Evolutionary conservation across 2,797 vertebrate genomes (phyloP), one percentile per base, ranked within the genome.

Genomic region (Ptychobarbus kaznakovi): DNA sequence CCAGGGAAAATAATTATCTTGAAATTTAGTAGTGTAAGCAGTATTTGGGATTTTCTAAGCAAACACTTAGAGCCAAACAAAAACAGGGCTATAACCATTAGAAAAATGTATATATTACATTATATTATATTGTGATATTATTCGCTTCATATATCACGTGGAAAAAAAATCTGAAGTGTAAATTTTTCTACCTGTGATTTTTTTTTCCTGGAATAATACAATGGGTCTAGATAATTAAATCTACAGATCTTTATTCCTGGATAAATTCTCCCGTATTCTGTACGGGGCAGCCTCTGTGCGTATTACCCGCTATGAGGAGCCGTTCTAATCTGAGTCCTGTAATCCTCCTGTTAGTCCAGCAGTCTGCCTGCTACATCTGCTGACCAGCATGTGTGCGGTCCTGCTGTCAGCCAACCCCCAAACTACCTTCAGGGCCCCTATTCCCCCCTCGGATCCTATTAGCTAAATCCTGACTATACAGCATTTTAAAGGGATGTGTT

Each of bases 401-500:
- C 89, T 87, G 89, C 88, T 86, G 87, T 87, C 86, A 56, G 87
- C 90, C 92, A 87, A 86, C 93, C 92, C 92, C 89, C 89, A 90
- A 85, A 89, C 89, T 92, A 90, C 91, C 89, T 90, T 89, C 88
- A 91, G 86, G 90, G 90, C 68, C 63, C 80, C 92, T 91, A 89
- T 87, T 86, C 93, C 94, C 94, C 93, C 95, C 92, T 93, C 91
- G 94, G 96, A 98, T 97, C 97, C 96, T 95, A 96, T 97, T 95
- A 96, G 94, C 93, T 95, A 97, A 98, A 94, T 97, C 97, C 96
- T 95, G 95, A 96, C 96, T 97, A 97, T 96, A 95, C 96, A 97
- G 97, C 97, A 98, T 96, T 96, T 98, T 98, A 97, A 95, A 94
- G 93, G 95, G 98, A 99, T 98, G 96, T 98, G 95, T 95, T 96